phyloP scores from a whole-genome alignment of 2,888 invertebrate genomes.

The Agonopterix alstromeriana region DNA sequence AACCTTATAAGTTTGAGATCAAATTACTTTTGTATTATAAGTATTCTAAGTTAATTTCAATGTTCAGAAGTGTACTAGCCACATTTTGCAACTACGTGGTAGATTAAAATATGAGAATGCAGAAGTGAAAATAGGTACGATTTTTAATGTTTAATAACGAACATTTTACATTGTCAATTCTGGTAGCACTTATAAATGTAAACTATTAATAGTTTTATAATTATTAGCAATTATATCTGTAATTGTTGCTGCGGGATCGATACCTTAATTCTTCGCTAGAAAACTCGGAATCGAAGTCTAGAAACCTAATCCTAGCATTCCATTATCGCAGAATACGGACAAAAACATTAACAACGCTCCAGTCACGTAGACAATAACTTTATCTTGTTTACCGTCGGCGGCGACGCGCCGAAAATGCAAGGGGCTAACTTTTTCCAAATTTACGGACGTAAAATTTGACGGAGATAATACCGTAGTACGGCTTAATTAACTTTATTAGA shows the following conservation, averaged over 20 bases:
- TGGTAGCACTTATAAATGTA: no score
- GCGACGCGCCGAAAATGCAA: conserved; percentile 20
- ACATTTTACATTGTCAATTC: no score
- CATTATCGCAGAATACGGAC: not conserved
- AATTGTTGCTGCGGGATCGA: no score
- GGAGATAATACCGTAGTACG: conserved; percentile 60
- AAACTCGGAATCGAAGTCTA: not conserved
- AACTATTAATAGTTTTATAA: no score
- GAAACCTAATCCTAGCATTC: not conserved
- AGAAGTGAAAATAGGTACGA: no score
- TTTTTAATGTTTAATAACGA: no score
- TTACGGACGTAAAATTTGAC: conserved; percentile 48
- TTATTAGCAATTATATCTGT: no score
- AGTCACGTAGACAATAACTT: conserved; percentile 49
- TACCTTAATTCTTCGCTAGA: no score
- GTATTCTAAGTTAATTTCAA: no score
- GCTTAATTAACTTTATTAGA: conserved; percentile 73
- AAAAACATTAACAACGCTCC: conserved; percentile 22
- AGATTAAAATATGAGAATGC: no score
- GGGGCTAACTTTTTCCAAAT: conserved; percentile 48
- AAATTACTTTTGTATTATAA: conserved; percentile 5
- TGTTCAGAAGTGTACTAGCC: no score
- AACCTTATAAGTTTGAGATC: conserved; percentile 29
- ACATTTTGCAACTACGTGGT: no score
- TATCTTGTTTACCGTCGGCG: conserved; percentile 45